These are phyloP conservation scores for Bambusicola thoracicus DNA, from an alignment of 2,113 vertebrate species.

Conservation along the genomic window DNA sequence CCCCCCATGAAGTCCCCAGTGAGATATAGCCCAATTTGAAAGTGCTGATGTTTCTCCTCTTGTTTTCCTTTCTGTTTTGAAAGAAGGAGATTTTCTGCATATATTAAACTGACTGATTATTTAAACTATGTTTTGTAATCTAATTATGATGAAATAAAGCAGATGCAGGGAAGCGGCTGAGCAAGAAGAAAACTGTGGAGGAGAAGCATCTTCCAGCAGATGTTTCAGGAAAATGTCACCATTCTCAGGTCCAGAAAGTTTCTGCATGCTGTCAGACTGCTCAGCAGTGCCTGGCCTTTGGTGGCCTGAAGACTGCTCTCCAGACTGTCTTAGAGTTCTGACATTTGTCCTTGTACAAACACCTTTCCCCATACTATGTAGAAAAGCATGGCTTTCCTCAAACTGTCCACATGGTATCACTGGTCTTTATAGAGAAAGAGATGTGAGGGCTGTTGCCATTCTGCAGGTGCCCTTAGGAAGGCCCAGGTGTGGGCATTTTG, in stretches of 20 bases:
- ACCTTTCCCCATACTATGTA: neutral
- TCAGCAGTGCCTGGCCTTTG: neutral
- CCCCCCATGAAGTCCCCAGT: neutral
- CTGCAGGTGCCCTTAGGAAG: neutral
- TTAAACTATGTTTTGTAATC: neutral
- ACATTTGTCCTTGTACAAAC: neutral
- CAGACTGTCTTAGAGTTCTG: neutral
- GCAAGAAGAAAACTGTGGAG: neutral
- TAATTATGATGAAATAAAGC: neutral
- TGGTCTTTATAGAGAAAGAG: neutral
- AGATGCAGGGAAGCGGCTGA: neutral
- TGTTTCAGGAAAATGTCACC: neutral
- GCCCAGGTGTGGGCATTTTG: neutral
- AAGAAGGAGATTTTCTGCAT: neutral
- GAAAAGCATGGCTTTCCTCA: neutral
- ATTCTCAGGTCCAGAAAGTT: neutral
- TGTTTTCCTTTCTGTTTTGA: neutral
- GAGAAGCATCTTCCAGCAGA: neutral
- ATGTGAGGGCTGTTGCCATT: neutral
- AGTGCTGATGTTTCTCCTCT: neutral
- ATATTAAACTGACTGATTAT: neutral
- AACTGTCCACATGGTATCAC: neutral
- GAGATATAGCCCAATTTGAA: neutral
- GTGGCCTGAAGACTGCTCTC: neutral
- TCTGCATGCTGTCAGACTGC: neutral